phyloP scores from a whole-genome alignment of 2,888 invertebrate species.

The Oscheius myriophilus region DNA sequence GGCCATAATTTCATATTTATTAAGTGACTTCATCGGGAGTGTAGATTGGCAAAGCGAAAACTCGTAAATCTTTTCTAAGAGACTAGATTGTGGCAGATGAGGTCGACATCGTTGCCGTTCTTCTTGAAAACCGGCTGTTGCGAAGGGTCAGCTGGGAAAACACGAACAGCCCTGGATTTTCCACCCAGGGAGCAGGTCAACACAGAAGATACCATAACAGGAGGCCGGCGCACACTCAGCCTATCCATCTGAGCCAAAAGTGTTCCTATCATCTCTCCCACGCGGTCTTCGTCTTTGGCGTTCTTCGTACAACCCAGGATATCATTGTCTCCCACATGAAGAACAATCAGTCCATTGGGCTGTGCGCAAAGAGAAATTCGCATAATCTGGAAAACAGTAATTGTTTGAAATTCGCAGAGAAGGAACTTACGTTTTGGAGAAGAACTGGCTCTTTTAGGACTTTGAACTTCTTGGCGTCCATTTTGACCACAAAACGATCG shows the following conservation, averaged over 20 bases:
- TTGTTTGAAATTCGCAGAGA: background rate
- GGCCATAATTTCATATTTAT: no score
- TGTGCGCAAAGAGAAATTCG: conserved; percentile 72
- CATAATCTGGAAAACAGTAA: conserved; percentile 66
- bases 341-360: conserved; percentile 72
- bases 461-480: conserved; percentile 73
- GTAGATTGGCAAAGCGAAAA: conserved; percentile 9
- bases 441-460: conserved; percentile 71
- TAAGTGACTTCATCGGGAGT: conserved; percentile 4
- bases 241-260: conserved; percentile 70
- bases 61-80: conserved; percentile 17
- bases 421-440: conserved; percentile 45
- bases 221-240: conserved; percentile 33
- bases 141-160: conserved; percentile 56
- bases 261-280: conserved; percentile 73
- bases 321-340: conserved; percentile 73
- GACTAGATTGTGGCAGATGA: conserved; percentile 54
- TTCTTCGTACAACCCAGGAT: conserved; percentile 72
- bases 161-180: conserved; percentile 70
- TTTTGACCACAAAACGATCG: conserved; percentile 73
- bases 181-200: conserved; percentile 72
- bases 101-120: conserved; percentile 59
- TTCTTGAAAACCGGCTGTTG: conserved; percentile 59
- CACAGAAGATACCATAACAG: conserved; percentile 69
- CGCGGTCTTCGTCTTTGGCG: conserved; percentile 70